A percentile compares a stretch with the other conserved stretches of the same genome.
Evolutionary conservation across 2,113 vertebrate species (phyloP).

Genomic region (Pseudonaja textilis): DNA sequence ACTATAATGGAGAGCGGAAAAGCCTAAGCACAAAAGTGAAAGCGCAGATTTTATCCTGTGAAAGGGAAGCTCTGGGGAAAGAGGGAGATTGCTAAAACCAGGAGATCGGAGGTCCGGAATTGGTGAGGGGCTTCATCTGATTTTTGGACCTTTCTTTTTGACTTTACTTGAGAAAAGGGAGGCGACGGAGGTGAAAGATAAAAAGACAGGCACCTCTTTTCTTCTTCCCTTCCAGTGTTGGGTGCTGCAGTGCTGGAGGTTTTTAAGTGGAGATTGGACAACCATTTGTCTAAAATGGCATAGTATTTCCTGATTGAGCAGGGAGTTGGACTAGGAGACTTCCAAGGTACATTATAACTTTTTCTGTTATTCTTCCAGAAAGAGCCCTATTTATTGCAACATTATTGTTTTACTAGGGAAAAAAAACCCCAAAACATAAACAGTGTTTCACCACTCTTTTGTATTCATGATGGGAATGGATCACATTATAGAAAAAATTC

Average conservation of each 20-base stretch:
- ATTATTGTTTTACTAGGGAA: background rate
- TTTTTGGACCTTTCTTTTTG: too few relatives aligned
- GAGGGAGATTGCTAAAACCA: too few relatives aligned
- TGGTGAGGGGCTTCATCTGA: too few relatives aligned
- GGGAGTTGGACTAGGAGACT: background rate
- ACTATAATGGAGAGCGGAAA: too few relatives aligned
- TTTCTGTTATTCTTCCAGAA: fast-evolving
- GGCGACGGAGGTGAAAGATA: too few relatives aligned
- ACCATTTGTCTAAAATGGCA: background rate
- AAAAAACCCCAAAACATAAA: background rate
- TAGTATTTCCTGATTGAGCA: background rate
- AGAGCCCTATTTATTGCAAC: background rate
- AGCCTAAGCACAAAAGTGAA: too few relatives aligned
- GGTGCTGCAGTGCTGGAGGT: background rate
- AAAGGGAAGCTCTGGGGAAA: too few relatives aligned
- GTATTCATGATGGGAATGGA: slow-evolving; percentile 20
- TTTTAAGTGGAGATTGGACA: background rate
- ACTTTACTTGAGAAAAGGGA: too few relatives aligned
- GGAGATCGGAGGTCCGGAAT: too few relatives aligned
- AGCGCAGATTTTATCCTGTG: too few relatives aligned
- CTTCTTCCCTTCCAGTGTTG: background rate
- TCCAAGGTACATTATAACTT: background rate
- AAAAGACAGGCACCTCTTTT: background rate
- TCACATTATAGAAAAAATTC: slow-evolving; percentile 37
- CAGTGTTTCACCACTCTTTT: background rate